Percentiles rank a stretch among this genome's conserved stretches.
Evolutionary conservation across 2,113 vertebrate genomes (phyloP).

Genomic region (Clarias batrachus): DNA sequence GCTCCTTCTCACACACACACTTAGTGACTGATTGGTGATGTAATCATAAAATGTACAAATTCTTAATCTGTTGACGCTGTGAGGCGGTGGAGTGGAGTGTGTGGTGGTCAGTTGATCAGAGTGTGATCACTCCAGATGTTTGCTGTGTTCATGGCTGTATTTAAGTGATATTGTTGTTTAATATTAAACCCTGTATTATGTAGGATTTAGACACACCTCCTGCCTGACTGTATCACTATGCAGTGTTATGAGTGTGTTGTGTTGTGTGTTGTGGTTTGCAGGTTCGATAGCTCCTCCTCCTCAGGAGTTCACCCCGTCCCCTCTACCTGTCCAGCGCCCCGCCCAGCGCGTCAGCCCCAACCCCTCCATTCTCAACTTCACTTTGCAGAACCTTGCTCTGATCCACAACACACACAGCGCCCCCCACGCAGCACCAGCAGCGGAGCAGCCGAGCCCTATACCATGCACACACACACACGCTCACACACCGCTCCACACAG

Average conservation of each 20-base stretch:
- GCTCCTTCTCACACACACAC: not conserved
- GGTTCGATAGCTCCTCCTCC: constrained; percentile 77
- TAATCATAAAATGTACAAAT: not conserved
- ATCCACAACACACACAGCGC: constrained; percentile 73
- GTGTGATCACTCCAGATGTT: not conserved
- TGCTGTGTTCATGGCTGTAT: not conserved
- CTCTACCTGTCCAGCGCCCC: constrained; percentile 71
- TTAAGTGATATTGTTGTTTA: too few relatives aligned
- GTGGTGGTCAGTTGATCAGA: too few relatives aligned
- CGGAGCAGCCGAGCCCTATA: constrained; percentile 60
- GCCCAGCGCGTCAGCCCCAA: constrained; percentile 72
- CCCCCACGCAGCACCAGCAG: constrained; percentile 50
- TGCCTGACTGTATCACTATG: not conserved
- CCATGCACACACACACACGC: constrained; percentile 58
- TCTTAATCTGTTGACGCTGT: not conserved
- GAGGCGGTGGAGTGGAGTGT: not conserved
- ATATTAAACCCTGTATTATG: not conserved
- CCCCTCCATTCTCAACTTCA: constrained; percentile 88
- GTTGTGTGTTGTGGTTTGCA: constrained; percentile 54
- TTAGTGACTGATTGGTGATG: not conserved
- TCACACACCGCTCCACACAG: constrained; percentile 58
- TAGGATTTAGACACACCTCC: not conserved
- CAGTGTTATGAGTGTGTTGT: not conserved
- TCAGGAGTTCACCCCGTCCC: constrained; percentile 77
- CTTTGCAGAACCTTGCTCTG: constrained; percentile 86